These are phyloP conservation scores for Zoanthus sociatus DNA, from an alignment of 92 coral and sea anemone species.

Conservation along the genomic window DNA sequence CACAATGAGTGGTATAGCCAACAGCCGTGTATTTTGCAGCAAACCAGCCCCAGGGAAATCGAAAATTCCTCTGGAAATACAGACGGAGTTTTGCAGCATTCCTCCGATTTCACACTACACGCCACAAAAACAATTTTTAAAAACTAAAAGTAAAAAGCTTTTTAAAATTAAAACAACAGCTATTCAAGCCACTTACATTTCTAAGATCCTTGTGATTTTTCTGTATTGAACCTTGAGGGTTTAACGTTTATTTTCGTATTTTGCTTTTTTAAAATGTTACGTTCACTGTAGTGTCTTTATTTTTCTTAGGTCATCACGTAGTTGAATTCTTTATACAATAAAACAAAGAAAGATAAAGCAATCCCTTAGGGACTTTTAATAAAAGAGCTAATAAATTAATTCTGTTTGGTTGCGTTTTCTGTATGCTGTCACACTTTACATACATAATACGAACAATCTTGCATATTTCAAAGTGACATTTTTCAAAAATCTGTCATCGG, in stretches of 20 bases:
- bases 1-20: too few species aligned
- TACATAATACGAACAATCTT: neutral
- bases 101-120: too few species aligned
- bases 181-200: too few species aligned
- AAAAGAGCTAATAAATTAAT: neutral
- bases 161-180: too few species aligned
- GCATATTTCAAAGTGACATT: constrained; percentile 24
- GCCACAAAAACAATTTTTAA: too few species aligned
- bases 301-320: neutral
- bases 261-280: neutral
- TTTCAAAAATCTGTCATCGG: constrained; percentile 12
- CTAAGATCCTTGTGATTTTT: neutral
- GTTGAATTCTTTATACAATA: neutral
- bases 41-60: too few species aligned
- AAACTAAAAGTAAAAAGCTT: too few species aligned
- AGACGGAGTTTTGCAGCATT: too few species aligned
- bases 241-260: too few species aligned
- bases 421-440: neutral
- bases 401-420: neutral
- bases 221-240: neutral
- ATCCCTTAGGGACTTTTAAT: neutral
- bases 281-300: neutral
- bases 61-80: too few species aligned
- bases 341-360: constrained; percentile 1
- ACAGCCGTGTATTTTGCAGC: too few species aligned